Evolutionary conservation across 2,113 vertebrate genomes (phyloP), one percentile per base, ranked within the genome.

Genomic region (Seriola aureovittata): DNA sequence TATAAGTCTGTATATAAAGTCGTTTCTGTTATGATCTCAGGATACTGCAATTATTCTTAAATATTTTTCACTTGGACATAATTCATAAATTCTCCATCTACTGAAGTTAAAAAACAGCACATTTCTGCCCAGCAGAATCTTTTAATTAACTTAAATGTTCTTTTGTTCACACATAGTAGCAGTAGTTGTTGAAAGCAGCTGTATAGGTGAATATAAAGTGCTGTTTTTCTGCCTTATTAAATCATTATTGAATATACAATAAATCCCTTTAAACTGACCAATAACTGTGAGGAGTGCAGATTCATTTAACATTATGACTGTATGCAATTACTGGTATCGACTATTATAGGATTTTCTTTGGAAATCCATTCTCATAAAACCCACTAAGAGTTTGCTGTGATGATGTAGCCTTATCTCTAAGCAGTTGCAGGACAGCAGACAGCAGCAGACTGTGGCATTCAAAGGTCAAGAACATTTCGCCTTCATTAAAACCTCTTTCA

Each of bases 401-500:
- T 80, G 71, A 66, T 62, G 50, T 1, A 71, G 80, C 25, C 50
- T 74, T 67, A 78, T 91, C 84, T 81, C 32, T 50, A 12, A 65
- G 67, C 67, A 76, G 81, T 32, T n/a, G 25, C 12, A 62, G 76
- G 80, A 71, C 81, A 90, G 83, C 78, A 83, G 72, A 80, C 85
- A 3, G 76, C 79, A 55, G 74, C 87, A 87, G 84, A 84, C 75
- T 77, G 77, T 90, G 91, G 85, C 87, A 92, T 90, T 92, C 89
- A 93, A 94, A 91, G 89, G 92, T 93, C 91, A 91, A 90, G 72
- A 75, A 71, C 77, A 76, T 91, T 82, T 80, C 8, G 6, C 86
- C 82, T 75, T 92, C 82, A 91, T 92, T 92, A 93, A 87, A 87
- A 87, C 72, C 64, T 75, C 81, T 71, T 81, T 90, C 71, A 82